Evolutionary conservation across 2,888 invertebrate genomes (phyloP), one percentile per base, ranked within the genome.

Genomic region (Octodonta nipae): DNA sequence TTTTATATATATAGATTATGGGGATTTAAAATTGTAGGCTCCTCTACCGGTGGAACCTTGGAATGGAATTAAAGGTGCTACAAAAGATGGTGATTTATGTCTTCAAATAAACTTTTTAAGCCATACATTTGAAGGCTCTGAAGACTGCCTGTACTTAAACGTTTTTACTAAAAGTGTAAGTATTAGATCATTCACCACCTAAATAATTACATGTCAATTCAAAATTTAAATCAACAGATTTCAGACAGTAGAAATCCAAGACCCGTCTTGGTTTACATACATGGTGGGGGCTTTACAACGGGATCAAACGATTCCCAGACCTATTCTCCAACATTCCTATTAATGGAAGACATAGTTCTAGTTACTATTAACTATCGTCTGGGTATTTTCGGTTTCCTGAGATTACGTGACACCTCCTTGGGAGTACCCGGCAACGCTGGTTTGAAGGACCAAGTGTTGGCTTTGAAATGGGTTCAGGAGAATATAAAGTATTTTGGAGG

Each of bases 401-500:
- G 33, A 12, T 20, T 36, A 5, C 30, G 35, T 6, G 34, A 43
- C 12, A 28, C 32, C 3, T 30, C 33, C 3, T 12, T 37, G 10
- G 24, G 28, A 20, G 29, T 68, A 31, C 65, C 68, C 0, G 68
- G 68, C 2, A 69, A 69, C 49, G 64, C 66, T 0, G 68, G 65
- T 2, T 47, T 69, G 1, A 68, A 68, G 49, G 69, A 69, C 45
- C 63, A 65, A 50, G 53, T 64, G 1, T 37, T 65, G 43, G 68
- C 67, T 2, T 42, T 69, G 14, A 61, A 60, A 40, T 69, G 68
- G 68, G 55, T 69, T 0, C 63, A 66, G 38, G 51, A 51, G 1
- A 68, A 69, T 41, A 65, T 67, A n/a, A 38, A 49, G 2, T 50
- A 51, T 31, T 69, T 69, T 43, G 61, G 63, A 26, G 68, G 68